Conservation (phyloP, 2,113 vertebrate species). For the Emydocephalus ijimae region DNA sequence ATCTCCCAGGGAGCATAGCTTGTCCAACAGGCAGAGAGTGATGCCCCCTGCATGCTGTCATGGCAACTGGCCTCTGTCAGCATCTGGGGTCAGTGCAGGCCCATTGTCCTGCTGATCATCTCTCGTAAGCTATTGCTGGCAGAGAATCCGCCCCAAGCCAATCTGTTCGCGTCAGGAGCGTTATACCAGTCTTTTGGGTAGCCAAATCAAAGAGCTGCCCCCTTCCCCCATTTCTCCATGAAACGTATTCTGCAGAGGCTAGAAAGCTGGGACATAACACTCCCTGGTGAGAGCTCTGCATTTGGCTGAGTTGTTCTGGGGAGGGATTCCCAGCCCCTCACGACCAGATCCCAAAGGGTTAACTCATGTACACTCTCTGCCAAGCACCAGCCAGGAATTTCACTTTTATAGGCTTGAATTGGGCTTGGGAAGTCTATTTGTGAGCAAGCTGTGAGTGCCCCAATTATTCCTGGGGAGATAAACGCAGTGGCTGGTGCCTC, state of each 20-base stretch:
- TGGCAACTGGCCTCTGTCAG: conserved; percentile 9
- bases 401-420: conserved; percentile 66
- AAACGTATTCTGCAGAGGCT: no score
- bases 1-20: background rate
- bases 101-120: background rate
- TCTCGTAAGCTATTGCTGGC: background rate
- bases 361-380: conserved; percentile 58
- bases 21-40: conserved; percentile 5
- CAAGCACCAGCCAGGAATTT: conserved; percentile 56
- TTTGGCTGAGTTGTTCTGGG: background rate
- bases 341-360: conserved; percentile 25
- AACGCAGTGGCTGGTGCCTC: conserved; percentile 61
- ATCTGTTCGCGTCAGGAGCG: background rate
- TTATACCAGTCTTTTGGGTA: background rate
- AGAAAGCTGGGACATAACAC: background rate
- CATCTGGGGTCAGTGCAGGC: background rate
- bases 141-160: background rate
- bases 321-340: conserved; percentile 8
- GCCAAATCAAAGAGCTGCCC: background rate
- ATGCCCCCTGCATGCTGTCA: conserved; percentile 24
- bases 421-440: conserved; percentile 66
- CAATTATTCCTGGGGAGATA: conserved; percentile 67
- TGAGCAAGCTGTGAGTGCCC: conserved; percentile 51
- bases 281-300: background rate
- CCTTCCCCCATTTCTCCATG: background rate